Percentiles rank a stretch among this genome's conserved stretches.
These are phyloP conservation scores for Melieria picta DNA, from an alignment of 2,888 invertebrate species.

Conservation along the genomic window DNA sequence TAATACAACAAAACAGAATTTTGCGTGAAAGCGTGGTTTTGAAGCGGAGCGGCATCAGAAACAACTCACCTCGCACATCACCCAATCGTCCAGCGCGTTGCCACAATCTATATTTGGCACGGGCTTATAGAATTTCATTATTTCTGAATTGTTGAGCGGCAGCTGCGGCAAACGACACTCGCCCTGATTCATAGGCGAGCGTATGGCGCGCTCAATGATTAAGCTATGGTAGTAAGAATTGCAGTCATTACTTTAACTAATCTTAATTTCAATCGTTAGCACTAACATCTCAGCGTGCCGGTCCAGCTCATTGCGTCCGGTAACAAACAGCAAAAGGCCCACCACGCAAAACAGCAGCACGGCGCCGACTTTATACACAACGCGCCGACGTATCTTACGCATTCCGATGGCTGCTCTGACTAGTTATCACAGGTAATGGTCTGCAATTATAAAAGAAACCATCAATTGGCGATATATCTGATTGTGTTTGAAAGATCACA, in stretches of 20 bases:
- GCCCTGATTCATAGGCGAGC: conserved; percentile 64
- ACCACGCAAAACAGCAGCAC: conserved; percentile 34
- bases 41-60: neutral
- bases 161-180: conserved; percentile 75
- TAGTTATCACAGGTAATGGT: no score
- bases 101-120: conserved; percentile 74
- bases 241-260: neutral
- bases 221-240: conserved; percentile 55
- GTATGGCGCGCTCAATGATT: conserved; percentile 67
- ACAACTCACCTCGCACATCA: conserved; percentile 73
- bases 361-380: conserved; percentile 44
- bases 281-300: conserved; percentile 50
- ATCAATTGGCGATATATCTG: no score
- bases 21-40: neutral
- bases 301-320: conserved; percentile 45
- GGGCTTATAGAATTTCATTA: conserved; percentile 76
- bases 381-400: conserved; percentile 48
- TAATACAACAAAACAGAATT: neutral
- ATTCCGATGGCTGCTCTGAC: conserved; percentile 29
- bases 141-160: conserved; percentile 75
- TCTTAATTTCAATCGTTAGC: neutral
- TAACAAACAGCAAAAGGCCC: conserved; percentile 38
- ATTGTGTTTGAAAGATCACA: no score
- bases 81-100: conserved; percentile 76
- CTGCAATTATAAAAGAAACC: no score